These are phyloP conservation scores for Porites lutea DNA, from an alignment of 64 coral and sea anemone genomes.

Conservation along the genomic window DNA sequence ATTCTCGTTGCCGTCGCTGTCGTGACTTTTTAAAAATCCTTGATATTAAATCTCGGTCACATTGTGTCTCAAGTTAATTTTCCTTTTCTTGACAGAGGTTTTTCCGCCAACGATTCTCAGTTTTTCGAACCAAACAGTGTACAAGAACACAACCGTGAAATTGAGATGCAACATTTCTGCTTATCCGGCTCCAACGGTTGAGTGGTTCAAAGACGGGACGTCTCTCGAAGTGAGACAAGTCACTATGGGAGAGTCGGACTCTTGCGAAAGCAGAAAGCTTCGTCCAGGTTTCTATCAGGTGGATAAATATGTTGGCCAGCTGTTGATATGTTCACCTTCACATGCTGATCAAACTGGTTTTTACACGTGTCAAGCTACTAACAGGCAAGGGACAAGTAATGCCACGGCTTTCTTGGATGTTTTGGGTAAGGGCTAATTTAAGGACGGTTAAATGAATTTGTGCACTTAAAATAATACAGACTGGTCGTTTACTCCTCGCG, in stretches of 20 bases:
- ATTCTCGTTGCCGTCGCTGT: too few relatives aligned
- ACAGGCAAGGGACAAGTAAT: constrained; percentile 50
- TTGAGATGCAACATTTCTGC: constrained; percentile 1
- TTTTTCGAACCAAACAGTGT: not conserved
- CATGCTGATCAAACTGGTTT: constrained; percentile 45
- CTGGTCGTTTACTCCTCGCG: too few relatives aligned
- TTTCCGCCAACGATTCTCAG: constrained; percentile 2
- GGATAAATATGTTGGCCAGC: not conserved
- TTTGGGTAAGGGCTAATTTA: constrained; percentile 55
- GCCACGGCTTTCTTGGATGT: constrained; percentile 56
- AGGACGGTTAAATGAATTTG: too few relatives aligned
- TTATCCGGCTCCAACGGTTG: constrained; percentile 32
- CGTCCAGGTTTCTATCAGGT: not conserved
- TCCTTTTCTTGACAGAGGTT: not conserved
- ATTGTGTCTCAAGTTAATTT: not conserved
- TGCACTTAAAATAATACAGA: too few relatives aligned
- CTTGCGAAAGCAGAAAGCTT: not conserved
- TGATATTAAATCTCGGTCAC: not conserved
- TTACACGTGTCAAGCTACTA: constrained; percentile 66
- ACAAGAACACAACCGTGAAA: not conserved
- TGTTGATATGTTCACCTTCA: constrained; percentile 43
- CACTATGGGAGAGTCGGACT: not conserved
- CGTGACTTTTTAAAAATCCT: too few relatives aligned
- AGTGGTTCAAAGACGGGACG: constrained; percentile 35
- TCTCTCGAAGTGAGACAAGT: not conserved